Evolutionary conservation across 64 coral and sea anemone genomes (phyloP).

Genomic region (Exaiptasia diaphana): DNA sequence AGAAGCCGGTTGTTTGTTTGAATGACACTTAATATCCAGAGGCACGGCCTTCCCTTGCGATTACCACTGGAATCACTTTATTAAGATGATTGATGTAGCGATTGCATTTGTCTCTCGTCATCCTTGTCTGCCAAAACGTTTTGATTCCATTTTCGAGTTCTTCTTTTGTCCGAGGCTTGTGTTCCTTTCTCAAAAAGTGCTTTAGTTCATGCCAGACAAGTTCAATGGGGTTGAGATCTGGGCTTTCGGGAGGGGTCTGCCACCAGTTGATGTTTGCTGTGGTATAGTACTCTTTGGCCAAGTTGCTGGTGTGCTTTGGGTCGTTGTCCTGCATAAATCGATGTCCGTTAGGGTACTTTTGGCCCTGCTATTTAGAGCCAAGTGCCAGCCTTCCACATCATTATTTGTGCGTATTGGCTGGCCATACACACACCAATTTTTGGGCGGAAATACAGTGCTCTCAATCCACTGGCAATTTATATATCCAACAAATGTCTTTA

Average conservation of each 20-base stretch:
- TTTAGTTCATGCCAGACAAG: background rate
- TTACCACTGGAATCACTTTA: constrained; percentile 1
- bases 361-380: too few relatives aligned
- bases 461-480: background rate
- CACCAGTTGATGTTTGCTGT: background rate
- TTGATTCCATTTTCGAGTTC: constrained; percentile 18
- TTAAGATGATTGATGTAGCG: constrained; percentile 4
- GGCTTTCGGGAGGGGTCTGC: background rate
- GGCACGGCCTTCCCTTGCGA: background rate
- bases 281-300: background rate
- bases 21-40: background rate
- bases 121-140: background rate
- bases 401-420: constrained; percentile 3
- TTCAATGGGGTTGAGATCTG: background rate
- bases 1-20: background rate
- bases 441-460: background rate
- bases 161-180: constrained; percentile 1
- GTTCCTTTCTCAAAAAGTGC: background rate
- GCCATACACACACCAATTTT: background rate
- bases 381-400: too few relatives aligned
- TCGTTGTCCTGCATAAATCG: constrained; percentile 21
- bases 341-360: background rate
- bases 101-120: background rate
- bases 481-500: background rate
- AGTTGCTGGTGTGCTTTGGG: background rate